Conservation (phyloP, 35 echinoderm and acorn worm species). For the Amphiura filiformis region DNA sequence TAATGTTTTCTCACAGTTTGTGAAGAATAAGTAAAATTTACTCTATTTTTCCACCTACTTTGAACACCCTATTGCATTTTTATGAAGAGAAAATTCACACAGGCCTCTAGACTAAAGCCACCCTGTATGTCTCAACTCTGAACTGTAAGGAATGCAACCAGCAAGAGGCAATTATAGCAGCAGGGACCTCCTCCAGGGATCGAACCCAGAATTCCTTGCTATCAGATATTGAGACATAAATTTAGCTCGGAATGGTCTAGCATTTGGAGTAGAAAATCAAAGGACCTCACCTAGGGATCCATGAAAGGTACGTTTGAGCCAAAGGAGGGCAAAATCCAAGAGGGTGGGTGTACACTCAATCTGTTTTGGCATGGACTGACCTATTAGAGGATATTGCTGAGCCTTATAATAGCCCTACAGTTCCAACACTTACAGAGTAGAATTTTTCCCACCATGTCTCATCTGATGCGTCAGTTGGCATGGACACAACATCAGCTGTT, state of each 20-base stretch:
- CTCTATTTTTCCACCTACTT: background rate
- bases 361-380: too few species aligned
- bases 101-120: too few species aligned
- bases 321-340: too few species aligned
- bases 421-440: background rate
- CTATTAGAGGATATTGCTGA: background rate
- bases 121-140: background rate
- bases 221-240: background rate
- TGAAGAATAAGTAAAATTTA: background rate
- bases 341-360: too few species aligned
- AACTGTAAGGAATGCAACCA: conserved; percentile 15
- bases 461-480: background rate
- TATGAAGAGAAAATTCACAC: too few species aligned
- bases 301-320: too few species aligned
- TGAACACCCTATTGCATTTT: too few species aligned
- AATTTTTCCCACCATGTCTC: background rate
- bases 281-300: too few species aligned
- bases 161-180: conserved; percentile 8
- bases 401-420: too few species aligned
- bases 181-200: conserved; percentile 11
- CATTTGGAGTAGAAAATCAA: background rate
- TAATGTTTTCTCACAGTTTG: background rate
- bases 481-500: background rate
- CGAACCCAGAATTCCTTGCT: conserved; percentile 9
- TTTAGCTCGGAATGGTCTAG: background rate